Conservation (phyloP, 2,797 vertebrate genomes). For the Anableps anableps region DNA sequence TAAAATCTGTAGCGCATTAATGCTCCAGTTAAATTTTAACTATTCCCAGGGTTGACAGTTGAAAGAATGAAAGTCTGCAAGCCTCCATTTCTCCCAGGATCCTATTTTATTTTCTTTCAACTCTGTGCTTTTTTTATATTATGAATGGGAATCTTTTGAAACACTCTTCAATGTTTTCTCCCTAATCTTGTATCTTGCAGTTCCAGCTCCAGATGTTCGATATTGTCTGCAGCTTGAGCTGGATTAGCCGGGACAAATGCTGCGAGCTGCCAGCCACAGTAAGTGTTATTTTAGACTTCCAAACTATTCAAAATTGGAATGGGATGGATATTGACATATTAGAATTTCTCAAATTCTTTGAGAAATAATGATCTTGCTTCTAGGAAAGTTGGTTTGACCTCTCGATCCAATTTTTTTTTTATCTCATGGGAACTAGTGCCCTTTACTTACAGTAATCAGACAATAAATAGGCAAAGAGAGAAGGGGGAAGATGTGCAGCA, state of each 20-base stretch:
- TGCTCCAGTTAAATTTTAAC: slow-evolving; percentile 39
- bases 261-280: slow-evolving; percentile 97
- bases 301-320: neutral
- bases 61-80: slow-evolving; percentile 33
- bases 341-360: neutral
- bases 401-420: neutral
- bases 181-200: slow-evolving; percentile 76
- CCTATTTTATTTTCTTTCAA: slow-evolving; percentile 47
- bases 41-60: slow-evolving; percentile 32
- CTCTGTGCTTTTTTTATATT: slow-evolving; percentile 53
- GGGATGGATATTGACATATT: neutral
- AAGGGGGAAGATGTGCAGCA: neutral
- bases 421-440: too few species aligned
- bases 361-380: slow-evolving; percentile 6
- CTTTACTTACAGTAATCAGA: neutral
- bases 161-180: slow-evolving; percentile 55
- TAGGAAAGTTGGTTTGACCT: neutral
- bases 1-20: slow-evolving; percentile 38
- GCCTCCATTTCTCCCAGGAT: slow-evolving; percentile 2
- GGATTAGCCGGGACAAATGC: slow-evolving; percentile 97
- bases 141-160: slow-evolving; percentile 71
- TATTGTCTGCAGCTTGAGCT: slow-evolving; percentile 97
- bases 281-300: slow-evolving; percentile 53
- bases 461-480: neutral
- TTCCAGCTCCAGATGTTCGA: slow-evolving; percentile 99